phyloP scores from a whole-genome alignment of 2,888 invertebrate genomes.

The Pheosia gnoma region DNA sequence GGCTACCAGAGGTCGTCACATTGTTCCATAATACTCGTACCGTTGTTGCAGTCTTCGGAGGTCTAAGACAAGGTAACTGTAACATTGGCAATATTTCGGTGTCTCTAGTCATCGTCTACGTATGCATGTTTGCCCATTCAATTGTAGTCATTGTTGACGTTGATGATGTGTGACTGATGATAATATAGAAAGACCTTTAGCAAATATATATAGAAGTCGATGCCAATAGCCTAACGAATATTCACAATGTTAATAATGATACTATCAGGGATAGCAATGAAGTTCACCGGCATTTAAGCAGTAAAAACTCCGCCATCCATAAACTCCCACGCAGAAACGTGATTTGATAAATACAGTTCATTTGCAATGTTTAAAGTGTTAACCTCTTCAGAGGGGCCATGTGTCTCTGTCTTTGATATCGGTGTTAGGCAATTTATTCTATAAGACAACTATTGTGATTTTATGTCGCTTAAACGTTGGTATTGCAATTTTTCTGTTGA shows the following conservation, averaged over 20 bases:
- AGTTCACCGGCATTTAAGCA: slow-evolving; percentile 42
- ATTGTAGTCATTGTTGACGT: slow-evolving; percentile 60
- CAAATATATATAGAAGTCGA: slow-evolving; percentile 32
- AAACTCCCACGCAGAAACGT: slow-evolving; percentile 29
- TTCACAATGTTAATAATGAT: slow-evolving; percentile 24
- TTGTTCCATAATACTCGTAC: slow-evolving; percentile 54
- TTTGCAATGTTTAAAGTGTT: slow-evolving; percentile 52
- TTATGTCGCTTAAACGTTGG: slow-evolving; percentile 49
- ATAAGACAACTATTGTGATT: slow-evolving; percentile 67
- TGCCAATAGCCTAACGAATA: slow-evolving; percentile 37
- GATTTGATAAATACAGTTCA: slow-evolving; percentile 54
- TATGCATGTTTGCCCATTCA: slow-evolving; percentile 47
- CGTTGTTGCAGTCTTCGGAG: slow-evolving; percentile 53
- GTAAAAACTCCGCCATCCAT: slow-evolving; percentile 39
- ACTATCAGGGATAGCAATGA: slow-evolving; percentile 23
- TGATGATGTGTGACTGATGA: slow-evolving; percentile 60
- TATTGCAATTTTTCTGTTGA: slow-evolving; percentile 59
- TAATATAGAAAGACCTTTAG: slow-evolving; percentile 40
- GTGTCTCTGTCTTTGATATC: slow-evolving; percentile 62
- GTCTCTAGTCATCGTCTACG: slow-evolving; percentile 38
- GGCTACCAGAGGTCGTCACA: slow-evolving; percentile 70
- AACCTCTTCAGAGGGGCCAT: slow-evolving; percentile 54
- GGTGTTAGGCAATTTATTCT: slow-evolving; percentile 70
- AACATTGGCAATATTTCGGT: slow-evolving; percentile 55
- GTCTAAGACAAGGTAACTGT: slow-evolving; percentile 73